Percentiles rank a stretch among this genome's conserved stretches.
Conservation (phyloP, 2,113 vertebrate genomes). For the Myiopsitta monachus region DNA sequence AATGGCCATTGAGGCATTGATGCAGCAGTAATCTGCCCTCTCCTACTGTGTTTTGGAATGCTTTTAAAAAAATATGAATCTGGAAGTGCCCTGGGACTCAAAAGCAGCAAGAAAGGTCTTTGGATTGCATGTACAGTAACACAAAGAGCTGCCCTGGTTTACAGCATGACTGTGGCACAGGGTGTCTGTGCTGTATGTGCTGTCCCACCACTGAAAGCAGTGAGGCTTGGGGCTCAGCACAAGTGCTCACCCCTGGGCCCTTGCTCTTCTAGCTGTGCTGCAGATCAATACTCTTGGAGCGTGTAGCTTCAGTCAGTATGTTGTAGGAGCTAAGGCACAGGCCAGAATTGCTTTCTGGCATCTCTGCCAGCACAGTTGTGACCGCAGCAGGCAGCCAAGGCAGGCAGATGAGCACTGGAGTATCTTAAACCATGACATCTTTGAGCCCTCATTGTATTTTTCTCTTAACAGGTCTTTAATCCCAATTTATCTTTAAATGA, state of each 20-base stretch:
- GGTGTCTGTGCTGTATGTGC: neutral
- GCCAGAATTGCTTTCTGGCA: neutral
- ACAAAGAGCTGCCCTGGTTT: neutral
- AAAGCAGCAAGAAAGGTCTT: neutral
- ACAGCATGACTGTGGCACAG: rapidly evolving
- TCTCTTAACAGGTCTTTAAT: constrained; percentile 79
- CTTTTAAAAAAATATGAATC: neutral
- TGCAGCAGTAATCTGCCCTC: neutral
- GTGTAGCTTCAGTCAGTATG: rapidly evolving
- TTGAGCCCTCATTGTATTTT: neutral
- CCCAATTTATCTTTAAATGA: constrained; percentile 82
- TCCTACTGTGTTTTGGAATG: neutral
- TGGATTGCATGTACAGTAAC: neutral
- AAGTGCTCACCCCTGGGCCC: neutral
- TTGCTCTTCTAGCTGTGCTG: neutral
- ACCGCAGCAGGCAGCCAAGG: neutral
- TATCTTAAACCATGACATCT: neutral
- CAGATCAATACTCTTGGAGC: rapidly evolving
- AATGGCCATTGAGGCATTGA: rapidly evolving
- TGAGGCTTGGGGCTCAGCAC: neutral
- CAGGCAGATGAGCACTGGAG: neutral
- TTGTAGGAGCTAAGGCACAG: neutral
- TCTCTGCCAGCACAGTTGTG: neutral
- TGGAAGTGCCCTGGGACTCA: neutral
- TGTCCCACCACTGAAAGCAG: neutral